Evolutionary conservation across 2,888 invertebrate species (phyloP), one percentile per base, ranked within the genome.

Genomic region (Seira sanloemensis): DNA sequence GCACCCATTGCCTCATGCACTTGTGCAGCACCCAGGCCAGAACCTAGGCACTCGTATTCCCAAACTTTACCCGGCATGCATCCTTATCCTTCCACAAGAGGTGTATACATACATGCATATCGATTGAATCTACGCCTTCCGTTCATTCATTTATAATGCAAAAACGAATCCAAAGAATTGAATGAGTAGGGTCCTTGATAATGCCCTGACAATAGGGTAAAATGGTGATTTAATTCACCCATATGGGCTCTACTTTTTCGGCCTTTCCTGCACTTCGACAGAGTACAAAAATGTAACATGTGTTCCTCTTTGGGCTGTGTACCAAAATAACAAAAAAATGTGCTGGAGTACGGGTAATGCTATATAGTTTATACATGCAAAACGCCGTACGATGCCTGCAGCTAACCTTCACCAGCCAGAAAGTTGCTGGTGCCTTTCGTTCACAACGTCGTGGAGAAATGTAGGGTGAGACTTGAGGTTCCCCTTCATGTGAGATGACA

Each of bases 141-240:
- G 69, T 67, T 54, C 26, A 66, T 72, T 67, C 72, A 72, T 73
- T 25, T 58, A 58, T 58, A 27, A 69, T 19, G 37, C 27, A 69
- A 69, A 27, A 69, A 25, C 12, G 67, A 24, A 69, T 19, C 18
- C 27, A 1, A 62, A 26, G 21, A 27, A 21, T 26, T 66, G 1
- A 54, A 71, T 46, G 46, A 71, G 67, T 54, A 65, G 78, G 75
- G 65, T 73, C 74, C 69, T 74, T 71, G 65, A 75, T 73, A 78
- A 73, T 73, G 78, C 58, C 65, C 62, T 9, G 76, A 80, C 62
- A 74, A 79, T 46, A 65, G 78, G 27, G 62, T 54, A 66, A 76
- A 80, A 86, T 86, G 80, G 86, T 86, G 86, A 86, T 88, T 88
- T 86, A 85, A 86, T 87, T 87, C 85, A 87, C 86, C 87, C 87